A percentile compares a stretch with the other conserved stretches of the same genome.
Conservation (phyloP, 1,140 invertebrate species). For the Aphaenogaster rudis region DNA sequence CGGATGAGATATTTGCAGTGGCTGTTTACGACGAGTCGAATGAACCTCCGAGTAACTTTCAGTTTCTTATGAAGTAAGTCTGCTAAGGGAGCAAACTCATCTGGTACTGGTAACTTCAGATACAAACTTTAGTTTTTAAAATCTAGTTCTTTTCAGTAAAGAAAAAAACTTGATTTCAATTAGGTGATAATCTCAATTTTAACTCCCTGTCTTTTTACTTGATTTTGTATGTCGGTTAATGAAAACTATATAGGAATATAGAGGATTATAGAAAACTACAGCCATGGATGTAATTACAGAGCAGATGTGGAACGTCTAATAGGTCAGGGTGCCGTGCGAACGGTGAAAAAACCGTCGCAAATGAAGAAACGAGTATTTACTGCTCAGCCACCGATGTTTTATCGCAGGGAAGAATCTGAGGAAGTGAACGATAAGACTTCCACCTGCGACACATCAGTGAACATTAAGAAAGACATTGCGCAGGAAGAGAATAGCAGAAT, state of each 20-base stretch:
- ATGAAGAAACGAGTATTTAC: slow-evolving; percentile 81
- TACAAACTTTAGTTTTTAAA: neutral
- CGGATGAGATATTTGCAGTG: slow-evolving; percentile 85
- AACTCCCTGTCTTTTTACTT: neutral
- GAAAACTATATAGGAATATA: too few species aligned
- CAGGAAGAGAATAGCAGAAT: slow-evolving; percentile 14
- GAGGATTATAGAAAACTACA: slow-evolving; percentile 39
- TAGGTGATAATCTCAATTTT: neutral
- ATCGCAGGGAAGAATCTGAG: slow-evolving; percentile 52
- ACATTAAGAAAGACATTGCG: neutral
- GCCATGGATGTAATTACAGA: slow-evolving; percentile 72
- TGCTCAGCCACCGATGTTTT: slow-evolving; percentile 71
- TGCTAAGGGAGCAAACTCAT: neutral
- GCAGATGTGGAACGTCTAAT: slow-evolving; percentile 85
- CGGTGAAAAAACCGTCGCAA: slow-evolving; percentile 84
- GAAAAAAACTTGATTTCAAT: neutral
- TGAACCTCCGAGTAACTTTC: slow-evolving; percentile 83
- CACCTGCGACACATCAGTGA: neutral
- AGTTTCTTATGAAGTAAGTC: slow-evolving; percentile 84
- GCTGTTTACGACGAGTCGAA: slow-evolving; percentile 85
- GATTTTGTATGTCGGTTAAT: neutral
- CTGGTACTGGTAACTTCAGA: neutral
- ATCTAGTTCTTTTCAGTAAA: neutral
- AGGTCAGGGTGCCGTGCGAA: slow-evolving; percentile 85
- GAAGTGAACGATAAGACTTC: neutral